Conservation (phyloP, 2,888 invertebrate species). For the Cataglyphis rosenhaueri region DNA sequence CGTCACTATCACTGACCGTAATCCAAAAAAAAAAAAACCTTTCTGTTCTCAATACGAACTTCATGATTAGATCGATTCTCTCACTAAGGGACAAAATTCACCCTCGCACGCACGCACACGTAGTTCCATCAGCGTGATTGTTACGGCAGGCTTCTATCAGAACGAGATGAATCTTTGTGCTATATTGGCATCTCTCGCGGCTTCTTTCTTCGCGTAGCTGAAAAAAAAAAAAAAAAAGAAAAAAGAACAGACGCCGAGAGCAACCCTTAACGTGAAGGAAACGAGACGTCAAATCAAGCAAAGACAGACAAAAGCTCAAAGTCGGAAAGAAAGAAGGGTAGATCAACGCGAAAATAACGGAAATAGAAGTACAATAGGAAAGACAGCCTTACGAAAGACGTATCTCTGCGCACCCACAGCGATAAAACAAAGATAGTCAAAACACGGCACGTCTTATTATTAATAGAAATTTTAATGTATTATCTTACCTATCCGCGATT, state of each 20-base stretch:
- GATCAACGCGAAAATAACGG: constrained; percentile 63
- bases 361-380: constrained; percentile 45
- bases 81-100: constrained; percentile 45
- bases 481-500: constrained; percentile 16
- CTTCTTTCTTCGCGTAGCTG: constrained; percentile 46
- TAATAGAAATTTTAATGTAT: constrained; percentile 38
- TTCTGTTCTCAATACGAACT: constrained; percentile 46
- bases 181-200: constrained; percentile 53
- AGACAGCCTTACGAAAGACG: background rate
- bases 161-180: constrained; percentile 45
- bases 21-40: constrained; percentile 41
- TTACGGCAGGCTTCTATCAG: constrained; percentile 43
- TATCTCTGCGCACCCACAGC: background rate
- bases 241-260: constrained; percentile 50
- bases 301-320: constrained; percentile 60
- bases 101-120: constrained; percentile 33
- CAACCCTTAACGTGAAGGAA: constrained; percentile 59
- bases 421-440: constrained; percentile 32
- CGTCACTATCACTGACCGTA: constrained; percentile 35
- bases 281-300: constrained; percentile 57
- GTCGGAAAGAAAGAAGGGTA: constrained; percentile 58
- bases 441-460: background rate
- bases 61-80: constrained; percentile 47
- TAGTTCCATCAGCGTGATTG: constrained; percentile 59
- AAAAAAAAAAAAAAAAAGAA: constrained; percentile 31